These are phyloP conservation scores for Cryptotermes secundus DNA, from an alignment of 1,140 invertebrate species.

Conservation along the genomic window DNA sequence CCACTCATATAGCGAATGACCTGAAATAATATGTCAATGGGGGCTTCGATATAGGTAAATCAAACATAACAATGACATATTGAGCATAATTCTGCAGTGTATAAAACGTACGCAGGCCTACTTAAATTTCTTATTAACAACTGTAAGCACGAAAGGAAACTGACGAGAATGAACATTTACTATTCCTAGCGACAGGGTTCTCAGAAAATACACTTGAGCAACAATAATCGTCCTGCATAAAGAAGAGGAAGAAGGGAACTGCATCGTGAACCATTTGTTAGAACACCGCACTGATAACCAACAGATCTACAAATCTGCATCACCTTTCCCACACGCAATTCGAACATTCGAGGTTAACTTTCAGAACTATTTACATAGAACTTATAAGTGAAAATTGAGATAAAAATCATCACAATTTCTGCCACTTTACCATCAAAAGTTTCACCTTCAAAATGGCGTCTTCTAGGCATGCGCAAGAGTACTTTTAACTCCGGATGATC, in stretches of 20 bases:
- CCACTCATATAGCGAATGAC: not conserved
- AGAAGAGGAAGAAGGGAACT: not conserved
- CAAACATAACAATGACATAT: not conserved
- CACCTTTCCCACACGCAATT: not conserved
- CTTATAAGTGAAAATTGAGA: not conserved
- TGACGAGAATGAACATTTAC: not conserved
- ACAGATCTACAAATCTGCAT: not conserved
- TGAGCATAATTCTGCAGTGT: not conserved
- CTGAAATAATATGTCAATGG: slow-evolving; percentile 2
- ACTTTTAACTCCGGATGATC: slow-evolving; percentile 12
- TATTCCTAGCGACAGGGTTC: not conserved
- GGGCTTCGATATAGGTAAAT: not conserved
- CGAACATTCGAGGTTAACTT: not conserved
- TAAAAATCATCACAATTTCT: slow-evolving; percentile 23
- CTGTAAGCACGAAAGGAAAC: not conserved
- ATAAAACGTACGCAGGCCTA: not conserved
- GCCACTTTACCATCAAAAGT: slow-evolving; percentile 34
- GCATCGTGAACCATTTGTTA: not conserved
- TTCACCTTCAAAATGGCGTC: slow-evolving; percentile 36
- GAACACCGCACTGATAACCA: not conserved
- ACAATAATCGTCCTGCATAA: not conserved
- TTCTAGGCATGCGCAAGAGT: slow-evolving; percentile 34
- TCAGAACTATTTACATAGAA: not conserved
- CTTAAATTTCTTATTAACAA: not conserved
- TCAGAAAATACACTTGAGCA: not conserved